phyloP scores from a whole-genome alignment of 2,888 invertebrate genomes.

The Thera britannica region DNA sequence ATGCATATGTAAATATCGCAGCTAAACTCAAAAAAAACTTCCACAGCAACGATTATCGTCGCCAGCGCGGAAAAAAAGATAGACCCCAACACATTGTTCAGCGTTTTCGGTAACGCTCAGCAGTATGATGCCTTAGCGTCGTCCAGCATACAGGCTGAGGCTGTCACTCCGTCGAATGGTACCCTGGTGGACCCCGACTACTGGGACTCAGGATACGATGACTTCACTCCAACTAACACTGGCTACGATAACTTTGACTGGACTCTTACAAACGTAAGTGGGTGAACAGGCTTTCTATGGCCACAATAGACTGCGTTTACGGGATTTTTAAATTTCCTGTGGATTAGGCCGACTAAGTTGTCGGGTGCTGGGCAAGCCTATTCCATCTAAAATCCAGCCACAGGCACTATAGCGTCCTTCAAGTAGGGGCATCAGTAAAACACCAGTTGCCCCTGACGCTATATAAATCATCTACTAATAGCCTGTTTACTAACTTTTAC shows the following conservation, averaged over 20 bases:
- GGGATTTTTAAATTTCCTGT: no score
- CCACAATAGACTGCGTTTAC: no score
- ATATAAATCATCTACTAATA: no score
- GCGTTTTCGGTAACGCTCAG: conserved; percentile 56
- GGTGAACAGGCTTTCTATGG: no score
- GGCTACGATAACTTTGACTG: conserved; percentile 88
- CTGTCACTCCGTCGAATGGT: conserved; percentile 53
- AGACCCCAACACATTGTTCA: conserved; percentile 52
- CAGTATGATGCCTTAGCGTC: conserved; percentile 25
- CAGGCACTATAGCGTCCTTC: no score
- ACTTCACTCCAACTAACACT: conserved; percentile 54
- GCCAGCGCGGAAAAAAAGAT: conserved; percentile 39
- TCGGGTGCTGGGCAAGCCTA: no score
- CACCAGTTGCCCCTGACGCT: no score
- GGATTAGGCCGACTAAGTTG: no score
- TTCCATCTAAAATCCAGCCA: no score
- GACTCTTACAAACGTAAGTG: conserved; percentile 85
- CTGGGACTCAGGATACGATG: conserved; percentile 53
- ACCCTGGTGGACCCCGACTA: conserved; percentile 58
- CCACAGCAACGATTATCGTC: conserved; percentile 44
- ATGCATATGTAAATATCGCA: background rate
- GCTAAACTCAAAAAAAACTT: no score
- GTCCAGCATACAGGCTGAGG: conserved; percentile 48
- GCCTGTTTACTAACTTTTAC: no score
- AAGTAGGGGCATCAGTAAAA: no score